Conservation (phyloP, 2,888 invertebrate genomes). For the Steromphala cineraria region DNA sequence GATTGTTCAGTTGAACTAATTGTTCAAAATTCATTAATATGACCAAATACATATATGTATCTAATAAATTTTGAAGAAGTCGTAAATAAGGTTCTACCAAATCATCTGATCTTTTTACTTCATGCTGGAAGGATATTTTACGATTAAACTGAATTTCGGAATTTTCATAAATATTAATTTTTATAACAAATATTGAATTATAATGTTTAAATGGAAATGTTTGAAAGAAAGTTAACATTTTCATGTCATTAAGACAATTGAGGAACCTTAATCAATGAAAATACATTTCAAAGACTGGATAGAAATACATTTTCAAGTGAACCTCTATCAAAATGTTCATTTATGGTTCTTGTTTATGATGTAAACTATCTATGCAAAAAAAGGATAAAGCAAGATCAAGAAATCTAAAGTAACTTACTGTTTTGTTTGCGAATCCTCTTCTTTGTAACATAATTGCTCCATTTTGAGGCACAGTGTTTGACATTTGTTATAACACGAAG, state of each 20-base stretch:
- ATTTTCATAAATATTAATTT: no score
- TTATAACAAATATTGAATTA: no score
- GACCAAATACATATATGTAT: no score
- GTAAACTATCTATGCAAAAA: neutral
- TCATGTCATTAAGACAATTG: neutral
- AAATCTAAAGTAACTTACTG: conserved; percentile 41
- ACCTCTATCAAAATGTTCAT: neutral
- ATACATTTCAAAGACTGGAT: neutral
- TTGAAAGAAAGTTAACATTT: no score
- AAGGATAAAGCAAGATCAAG: no score
- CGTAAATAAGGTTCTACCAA: no score
- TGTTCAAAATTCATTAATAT: neutral
- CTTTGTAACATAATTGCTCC: conserved; percentile 57
- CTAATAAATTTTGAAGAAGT: no score
- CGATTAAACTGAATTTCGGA: no score
- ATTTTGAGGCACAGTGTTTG: conserved; percentile 51
- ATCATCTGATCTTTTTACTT: no score
- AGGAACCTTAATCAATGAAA: no score
- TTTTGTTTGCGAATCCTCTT: conserved; percentile 47
- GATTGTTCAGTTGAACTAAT: neutral
- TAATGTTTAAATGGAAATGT: no score
- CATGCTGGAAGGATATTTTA: no score
- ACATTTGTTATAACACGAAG: conserved; percentile 57
- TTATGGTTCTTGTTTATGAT: neutral
- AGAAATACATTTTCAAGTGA: neutral